These are phyloP conservation scores for Aphelocoma californica DNA, from an alignment of 2,797 vertebrate species.

Conservation along the genomic window DNA sequence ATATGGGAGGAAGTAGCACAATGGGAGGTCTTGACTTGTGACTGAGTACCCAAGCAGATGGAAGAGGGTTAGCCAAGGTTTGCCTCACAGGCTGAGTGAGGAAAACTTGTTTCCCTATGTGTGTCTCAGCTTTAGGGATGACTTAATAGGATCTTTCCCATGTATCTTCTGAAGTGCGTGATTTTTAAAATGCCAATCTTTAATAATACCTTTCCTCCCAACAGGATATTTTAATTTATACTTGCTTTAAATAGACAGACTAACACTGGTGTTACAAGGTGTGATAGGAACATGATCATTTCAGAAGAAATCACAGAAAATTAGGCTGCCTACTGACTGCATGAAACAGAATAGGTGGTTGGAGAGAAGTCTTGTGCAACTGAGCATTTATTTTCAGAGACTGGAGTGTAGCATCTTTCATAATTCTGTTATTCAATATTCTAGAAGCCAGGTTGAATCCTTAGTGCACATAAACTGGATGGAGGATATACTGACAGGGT, in stretches of 20 bases:
- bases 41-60: not conserved
- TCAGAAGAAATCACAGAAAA: constrained; percentile 22
- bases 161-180: not conserved
- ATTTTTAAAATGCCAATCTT: not conserved
- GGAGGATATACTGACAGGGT: constrained; percentile 49
- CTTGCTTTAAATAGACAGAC: constrained; percentile 45
- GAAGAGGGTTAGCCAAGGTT: not conserved
- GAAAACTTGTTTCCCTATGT: not conserved
- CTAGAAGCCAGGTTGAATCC: constrained; percentile 45
- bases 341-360: constrained; percentile 24
- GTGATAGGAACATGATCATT: constrained; percentile 34
- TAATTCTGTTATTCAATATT: constrained; percentile 51
- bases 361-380: not conserved
- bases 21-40: not conserved
- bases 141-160: not conserved
- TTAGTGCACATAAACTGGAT: constrained; percentile 22
- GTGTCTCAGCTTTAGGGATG: not conserved
- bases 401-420: constrained; percentile 51
- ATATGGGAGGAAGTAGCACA: not conserved
- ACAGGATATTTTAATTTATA: constrained; percentile 11
- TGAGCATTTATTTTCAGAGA: constrained; percentile 60
- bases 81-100: not conserved
- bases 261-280: not conserved
- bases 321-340: not conserved
- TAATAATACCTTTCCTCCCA: constrained; percentile 4